phyloP scores from a whole-genome alignment of 2,113 vertebrate genomes.

The Prionailurus viverrinus region DNA sequence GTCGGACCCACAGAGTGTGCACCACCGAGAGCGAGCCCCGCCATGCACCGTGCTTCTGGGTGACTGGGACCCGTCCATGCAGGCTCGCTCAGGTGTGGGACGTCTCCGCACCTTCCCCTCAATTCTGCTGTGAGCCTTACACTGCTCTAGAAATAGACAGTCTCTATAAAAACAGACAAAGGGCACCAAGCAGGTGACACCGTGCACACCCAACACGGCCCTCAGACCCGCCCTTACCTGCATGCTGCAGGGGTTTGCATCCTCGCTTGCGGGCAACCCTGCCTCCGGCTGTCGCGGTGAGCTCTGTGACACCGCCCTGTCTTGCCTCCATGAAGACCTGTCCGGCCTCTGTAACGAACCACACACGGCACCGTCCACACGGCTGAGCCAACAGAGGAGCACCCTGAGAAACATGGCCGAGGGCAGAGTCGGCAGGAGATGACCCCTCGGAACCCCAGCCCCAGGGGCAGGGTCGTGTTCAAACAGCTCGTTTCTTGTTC shows the following conservation, averaged over 20 bases:
- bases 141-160: background rate
- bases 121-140: background rate
- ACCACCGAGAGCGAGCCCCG: background rate
- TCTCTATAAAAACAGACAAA: background rate
- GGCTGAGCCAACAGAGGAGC: background rate
- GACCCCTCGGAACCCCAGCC: too few relatives aligned
- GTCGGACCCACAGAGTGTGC: background rate
- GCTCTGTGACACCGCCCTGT: conserved; percentile 77
- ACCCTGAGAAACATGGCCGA: background rate
- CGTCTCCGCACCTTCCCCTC: background rate
- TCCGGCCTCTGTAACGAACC: conserved; percentile 80
- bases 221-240: conserved; percentile 85
- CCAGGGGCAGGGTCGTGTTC: background rate
- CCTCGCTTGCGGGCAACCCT: conserved; percentile 83
- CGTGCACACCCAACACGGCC: accelerated
- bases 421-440: too few relatives aligned
- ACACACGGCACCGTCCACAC: background rate
- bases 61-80: accelerated
- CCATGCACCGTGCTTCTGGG: background rate
- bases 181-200: accelerated
- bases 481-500: background rate
- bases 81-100: accelerated
- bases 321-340: conserved; percentile 83
- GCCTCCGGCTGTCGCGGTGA: conserved; percentile 84
- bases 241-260: conserved; percentile 86